Conservation (phyloP, 2,113 vertebrate species). For the Chauna torquata region DNA sequence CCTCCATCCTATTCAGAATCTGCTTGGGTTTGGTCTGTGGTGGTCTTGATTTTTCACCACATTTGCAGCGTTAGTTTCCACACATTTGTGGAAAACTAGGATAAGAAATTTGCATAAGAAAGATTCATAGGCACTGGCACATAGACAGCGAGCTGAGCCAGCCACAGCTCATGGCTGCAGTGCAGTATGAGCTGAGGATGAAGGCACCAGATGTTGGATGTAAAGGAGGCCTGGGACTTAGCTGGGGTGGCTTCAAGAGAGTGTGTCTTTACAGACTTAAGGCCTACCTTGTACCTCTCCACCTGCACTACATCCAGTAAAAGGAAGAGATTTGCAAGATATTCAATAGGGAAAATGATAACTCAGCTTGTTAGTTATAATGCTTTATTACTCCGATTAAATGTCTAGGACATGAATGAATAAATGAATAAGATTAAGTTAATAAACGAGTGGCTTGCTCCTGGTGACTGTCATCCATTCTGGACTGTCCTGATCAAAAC, state of each 20-base stretch:
- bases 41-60: neutral
- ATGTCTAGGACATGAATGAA: neutral
- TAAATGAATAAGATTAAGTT: neutral
- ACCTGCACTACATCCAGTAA: accelerated
- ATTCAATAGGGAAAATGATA: neutral
- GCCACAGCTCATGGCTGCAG: accelerated
- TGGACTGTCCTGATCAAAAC: neutral
- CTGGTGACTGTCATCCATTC: neutral
- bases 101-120: neutral
- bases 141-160: neutral
- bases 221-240: neutral
- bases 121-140: neutral
- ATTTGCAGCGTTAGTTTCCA: neutral
- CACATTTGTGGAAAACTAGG: neutral
- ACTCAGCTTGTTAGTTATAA: neutral
- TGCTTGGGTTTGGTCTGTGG: neutral
- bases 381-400: neutral
- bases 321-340: neutral
- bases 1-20: neutral
- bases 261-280: neutral
- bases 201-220: accelerated
- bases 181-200: neutral
- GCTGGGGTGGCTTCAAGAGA: neutral
- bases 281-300: neutral
- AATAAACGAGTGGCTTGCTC: neutral